These are phyloP conservation scores for Agriopis leucophaearia DNA, from an alignment of 2,888 invertebrate species.

Conservation along the genomic window DNA sequence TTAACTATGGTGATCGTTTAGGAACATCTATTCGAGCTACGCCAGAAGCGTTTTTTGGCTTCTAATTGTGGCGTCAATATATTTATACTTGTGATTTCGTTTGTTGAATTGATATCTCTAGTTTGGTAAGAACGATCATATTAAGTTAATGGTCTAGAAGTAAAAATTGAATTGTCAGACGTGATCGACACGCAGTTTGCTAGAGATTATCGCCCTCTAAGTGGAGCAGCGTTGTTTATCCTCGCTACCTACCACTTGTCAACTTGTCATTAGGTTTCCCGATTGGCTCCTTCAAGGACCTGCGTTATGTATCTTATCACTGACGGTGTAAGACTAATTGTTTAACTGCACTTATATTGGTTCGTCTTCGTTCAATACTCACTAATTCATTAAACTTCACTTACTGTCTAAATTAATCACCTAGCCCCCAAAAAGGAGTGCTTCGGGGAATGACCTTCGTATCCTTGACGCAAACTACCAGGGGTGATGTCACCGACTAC, in stretches of 20 bases:
- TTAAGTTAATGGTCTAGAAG: not conserved
- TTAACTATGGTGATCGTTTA: too few species aligned
- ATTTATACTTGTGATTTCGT: too few species aligned
- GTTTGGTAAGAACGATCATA: too few species aligned
- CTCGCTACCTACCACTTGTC: slow-evolving; percentile 47
- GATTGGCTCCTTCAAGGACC: slow-evolving; percentile 30
- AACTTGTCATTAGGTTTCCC: slow-evolving; percentile 30
- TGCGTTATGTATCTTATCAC: slow-evolving; percentile 30
- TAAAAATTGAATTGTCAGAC: slow-evolving; percentile 13
- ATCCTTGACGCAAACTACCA: slow-evolving; percentile 49
- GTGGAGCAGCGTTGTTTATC: slow-evolving; percentile 60
- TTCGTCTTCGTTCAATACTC: slow-evolving; percentile 6
- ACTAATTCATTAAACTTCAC: slow-evolving; percentile 16
- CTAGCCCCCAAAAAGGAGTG: slow-evolving; percentile 22
- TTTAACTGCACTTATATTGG: slow-evolving; percentile 25
- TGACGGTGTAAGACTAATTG: slow-evolving; percentile 25
- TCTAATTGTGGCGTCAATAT: too few species aligned
- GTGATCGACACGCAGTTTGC: slow-evolving; percentile 1
- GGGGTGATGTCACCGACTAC: slow-evolving; percentile 57
- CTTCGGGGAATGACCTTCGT: slow-evolving; percentile 48
- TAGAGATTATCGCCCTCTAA: slow-evolving; percentile 64
- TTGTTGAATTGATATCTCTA: too few species aligned
- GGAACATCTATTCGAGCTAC: too few species aligned
- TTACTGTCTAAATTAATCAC: slow-evolving; percentile 23
- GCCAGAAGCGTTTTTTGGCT: too few species aligned